phyloP scores from a whole-genome alignment of 2,888 invertebrate species.

The Margaritifera margaritifera region DNA sequence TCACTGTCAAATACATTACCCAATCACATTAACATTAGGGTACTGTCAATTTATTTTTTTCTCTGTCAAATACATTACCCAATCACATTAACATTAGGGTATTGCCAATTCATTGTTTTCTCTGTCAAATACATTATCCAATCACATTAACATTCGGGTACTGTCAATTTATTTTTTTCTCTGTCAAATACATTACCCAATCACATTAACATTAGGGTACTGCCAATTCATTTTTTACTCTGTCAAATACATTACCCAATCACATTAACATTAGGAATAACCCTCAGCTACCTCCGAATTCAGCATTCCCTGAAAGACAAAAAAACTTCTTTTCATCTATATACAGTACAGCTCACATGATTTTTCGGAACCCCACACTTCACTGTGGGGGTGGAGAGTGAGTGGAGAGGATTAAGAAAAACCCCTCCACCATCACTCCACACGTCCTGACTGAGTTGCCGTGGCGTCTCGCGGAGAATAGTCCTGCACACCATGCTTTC shows the following conservation, averaged over 20 bases:
- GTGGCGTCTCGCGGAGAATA: no score
- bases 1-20: neutral
- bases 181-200: neutral
- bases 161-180: neutral
- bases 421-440: no score
- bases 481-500: no score
- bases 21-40: slow-evolving; percentile 5
- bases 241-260: neutral
- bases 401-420: no score
- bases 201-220: slow-evolving; percentile 47
- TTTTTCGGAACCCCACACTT: no score
- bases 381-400: no score
- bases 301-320: no score
- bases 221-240: neutral
- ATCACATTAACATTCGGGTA: slow-evolving; percentile 40
- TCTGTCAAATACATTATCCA: neutral
- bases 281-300: no score
- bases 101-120: neutral
- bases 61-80: neutral
- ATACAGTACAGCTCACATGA: no score
- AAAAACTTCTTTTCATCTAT: no score
- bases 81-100: slow-evolving; percentile 46
- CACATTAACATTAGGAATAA: no score
- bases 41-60: slow-evolving; percentile 14
- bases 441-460: no score